These are phyloP conservation scores for Lepidiolamprologus cunningtoni DNA, from an alignment of 2,113 vertebrate genomes.

Conservation along the genomic window DNA sequence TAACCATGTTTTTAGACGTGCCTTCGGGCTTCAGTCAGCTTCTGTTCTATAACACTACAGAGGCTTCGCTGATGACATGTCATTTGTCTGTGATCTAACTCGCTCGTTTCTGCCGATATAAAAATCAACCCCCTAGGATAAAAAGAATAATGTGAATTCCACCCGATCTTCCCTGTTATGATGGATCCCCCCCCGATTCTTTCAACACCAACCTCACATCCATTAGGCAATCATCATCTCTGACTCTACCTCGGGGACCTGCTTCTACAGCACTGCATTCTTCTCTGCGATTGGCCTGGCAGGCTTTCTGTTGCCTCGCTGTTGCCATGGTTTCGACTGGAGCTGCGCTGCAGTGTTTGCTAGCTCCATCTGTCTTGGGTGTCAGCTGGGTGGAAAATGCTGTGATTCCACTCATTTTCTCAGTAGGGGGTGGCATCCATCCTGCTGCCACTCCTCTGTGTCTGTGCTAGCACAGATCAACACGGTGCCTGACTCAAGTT, in stretches of 20 bases:
- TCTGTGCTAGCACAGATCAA: constrained; percentile 12
- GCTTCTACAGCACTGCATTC: constrained; percentile 24
- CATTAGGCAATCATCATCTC: constrained; percentile 1
- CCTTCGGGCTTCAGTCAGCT: constrained; percentile 1
- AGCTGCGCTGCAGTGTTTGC: constrained; percentile 31
- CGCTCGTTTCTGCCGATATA: not conserved
- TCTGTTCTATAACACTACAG: not conserved
- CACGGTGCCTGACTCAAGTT: not conserved
- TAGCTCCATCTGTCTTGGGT: constrained; percentile 56
- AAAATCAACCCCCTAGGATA: not conserved
- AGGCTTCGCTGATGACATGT: not conserved
- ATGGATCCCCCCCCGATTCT: constrained; percentile 10
- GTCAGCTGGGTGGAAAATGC: constrained; percentile 50
- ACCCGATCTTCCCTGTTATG: not conserved
- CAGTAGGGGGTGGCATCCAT: constrained; percentile 42
- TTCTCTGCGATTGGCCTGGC: constrained; percentile 38
- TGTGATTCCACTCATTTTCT: constrained; percentile 60
- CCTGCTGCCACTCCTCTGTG: constrained; percentile 34
- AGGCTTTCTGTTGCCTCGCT: constrained; percentile 38
- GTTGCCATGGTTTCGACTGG: constrained; percentile 63
- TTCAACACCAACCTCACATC: constrained; percentile 8
- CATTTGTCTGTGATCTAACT: constrained; percentile 19
- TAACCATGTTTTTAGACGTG: not conserved
- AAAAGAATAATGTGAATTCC: not conserved
- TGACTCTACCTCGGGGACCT: constrained; percentile 23